Conservation (phyloP, 2,113 vertebrate genomes). For the Oncorhynchus kisutch region DNA sequence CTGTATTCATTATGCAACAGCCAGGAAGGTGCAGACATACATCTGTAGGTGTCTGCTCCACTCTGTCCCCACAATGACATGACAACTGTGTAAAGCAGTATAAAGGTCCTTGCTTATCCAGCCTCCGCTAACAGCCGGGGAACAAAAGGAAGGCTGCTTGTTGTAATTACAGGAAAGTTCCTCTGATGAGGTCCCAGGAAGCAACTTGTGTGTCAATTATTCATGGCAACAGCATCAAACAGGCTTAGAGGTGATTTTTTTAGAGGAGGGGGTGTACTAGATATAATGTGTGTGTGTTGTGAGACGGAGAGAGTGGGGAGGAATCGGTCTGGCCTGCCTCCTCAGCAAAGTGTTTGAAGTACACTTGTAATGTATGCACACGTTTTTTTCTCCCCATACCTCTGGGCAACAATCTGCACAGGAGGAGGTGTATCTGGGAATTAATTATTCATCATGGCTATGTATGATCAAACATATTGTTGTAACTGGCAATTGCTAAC, state of each 20-base stretch:
- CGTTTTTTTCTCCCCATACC: not conserved
- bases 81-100: conserved; percentile 42
- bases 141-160: conserved; percentile 65
- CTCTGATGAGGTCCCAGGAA: conserved; percentile 63
- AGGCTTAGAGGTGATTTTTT: conserved; percentile 30
- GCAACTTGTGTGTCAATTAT: conserved; percentile 61
- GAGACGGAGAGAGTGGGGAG: not conserved
- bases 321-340: conserved; percentile 9
- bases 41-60: conserved; percentile 58
- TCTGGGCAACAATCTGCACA: not conserved
- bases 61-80: conserved; percentile 52
- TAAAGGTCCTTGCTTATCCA: conserved; percentile 32
- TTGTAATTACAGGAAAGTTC: conserved; percentile 63
- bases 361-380: conserved; percentile 29
- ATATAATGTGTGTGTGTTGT: too few relatives aligned
- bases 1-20: conserved; percentile 24
- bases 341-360: conserved; percentile 40
- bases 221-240: conserved; percentile 62
- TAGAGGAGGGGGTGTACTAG: not conserved
- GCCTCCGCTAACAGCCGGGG: conserved; percentile 45
- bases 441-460: not conserved
- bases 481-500: not conserved
- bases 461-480: not conserved
- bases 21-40: conserved; percentile 50
- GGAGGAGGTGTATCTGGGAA: not conserved